Conservation (phyloP, 2,888 invertebrate species). For the Bombyx huttoni region DNA sequence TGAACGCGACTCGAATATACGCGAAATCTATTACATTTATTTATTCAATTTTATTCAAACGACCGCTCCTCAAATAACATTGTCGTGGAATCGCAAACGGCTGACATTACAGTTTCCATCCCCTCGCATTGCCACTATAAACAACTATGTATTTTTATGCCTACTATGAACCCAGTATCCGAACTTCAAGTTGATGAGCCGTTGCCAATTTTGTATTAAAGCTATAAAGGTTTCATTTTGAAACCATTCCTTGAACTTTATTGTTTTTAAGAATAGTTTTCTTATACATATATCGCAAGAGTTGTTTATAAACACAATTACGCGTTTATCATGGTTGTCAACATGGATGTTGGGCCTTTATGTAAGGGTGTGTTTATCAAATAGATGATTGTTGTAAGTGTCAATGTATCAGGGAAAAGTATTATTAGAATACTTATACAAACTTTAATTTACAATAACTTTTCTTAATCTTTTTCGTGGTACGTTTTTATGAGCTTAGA, state of each 20-base stretch:
- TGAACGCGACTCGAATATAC: constrained; percentile 48
- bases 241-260: neutral
- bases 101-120: constrained; percentile 53
- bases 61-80: constrained; percentile 44
- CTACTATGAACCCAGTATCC: neutral
- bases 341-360: too few relatives aligned
- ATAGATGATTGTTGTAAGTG: too few relatives aligned
- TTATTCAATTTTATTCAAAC: constrained; percentile 39
- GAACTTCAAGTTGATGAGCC: neutral
- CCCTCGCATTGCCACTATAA: constrained; percentile 27
- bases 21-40: constrained; percentile 22
- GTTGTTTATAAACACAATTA: too few relatives aligned
- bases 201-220: neutral
- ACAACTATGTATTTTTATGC: constrained; percentile 28
- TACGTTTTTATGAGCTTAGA: too few relatives aligned
- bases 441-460: too few relatives aligned
- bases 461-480: too few relatives aligned
- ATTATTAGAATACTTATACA: too few relatives aligned
- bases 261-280: neutral
- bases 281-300: neutral
- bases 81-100: constrained; percentile 47
- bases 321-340: too few relatives aligned
- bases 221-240: neutral
- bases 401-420: too few relatives aligned
- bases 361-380: too few relatives aligned